A percentile compares a stretch with the other conserved stretches of the same genome.
Conservation (phyloP, 1,140 invertebrate species). For the Pinna nobilis region DNA sequence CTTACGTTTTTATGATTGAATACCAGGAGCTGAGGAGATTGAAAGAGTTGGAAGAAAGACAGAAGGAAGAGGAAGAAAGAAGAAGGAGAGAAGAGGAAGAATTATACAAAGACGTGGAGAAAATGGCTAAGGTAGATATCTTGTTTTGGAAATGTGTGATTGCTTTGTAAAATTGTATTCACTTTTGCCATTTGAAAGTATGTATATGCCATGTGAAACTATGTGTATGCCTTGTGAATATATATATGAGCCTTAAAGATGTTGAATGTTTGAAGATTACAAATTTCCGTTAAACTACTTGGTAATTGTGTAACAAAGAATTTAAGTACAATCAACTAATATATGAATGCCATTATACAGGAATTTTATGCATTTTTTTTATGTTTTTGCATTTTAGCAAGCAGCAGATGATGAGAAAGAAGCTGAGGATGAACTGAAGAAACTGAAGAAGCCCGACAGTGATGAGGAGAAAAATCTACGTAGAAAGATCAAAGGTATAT, state of each 20-base stretch:
- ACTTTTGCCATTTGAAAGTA: too few relatives aligned
- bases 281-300: too few relatives aligned
- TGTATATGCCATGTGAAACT: too few relatives aligned
- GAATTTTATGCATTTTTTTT: neutral
- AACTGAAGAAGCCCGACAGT: conserved; percentile 52
- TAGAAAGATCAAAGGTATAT: conserved; percentile 36
- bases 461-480: conserved; percentile 44
- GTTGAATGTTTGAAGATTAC: too few relatives aligned
- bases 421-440: conserved; percentile 53
- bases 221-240: too few relatives aligned
- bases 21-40: conserved; percentile 39
- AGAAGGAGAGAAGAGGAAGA: conserved; percentile 60
- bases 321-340: too few relatives aligned
- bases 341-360: neutral
- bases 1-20: too few relatives aligned
- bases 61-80: conserved; percentile 53
- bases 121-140: conserved; percentile 50
- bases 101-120: conserved; percentile 63
- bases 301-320: too few relatives aligned
- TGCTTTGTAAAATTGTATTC: too few relatives aligned
- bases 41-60: conserved; percentile 52
- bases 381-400: conserved; percentile 41
- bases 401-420: conserved; percentile 56
- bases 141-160: neutral
- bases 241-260: too few relatives aligned